These are phyloP conservation scores for Ommatoiulus sabulosus DNA, from an alignment of 2,888 invertebrate species.

Conservation along the genomic window DNA sequence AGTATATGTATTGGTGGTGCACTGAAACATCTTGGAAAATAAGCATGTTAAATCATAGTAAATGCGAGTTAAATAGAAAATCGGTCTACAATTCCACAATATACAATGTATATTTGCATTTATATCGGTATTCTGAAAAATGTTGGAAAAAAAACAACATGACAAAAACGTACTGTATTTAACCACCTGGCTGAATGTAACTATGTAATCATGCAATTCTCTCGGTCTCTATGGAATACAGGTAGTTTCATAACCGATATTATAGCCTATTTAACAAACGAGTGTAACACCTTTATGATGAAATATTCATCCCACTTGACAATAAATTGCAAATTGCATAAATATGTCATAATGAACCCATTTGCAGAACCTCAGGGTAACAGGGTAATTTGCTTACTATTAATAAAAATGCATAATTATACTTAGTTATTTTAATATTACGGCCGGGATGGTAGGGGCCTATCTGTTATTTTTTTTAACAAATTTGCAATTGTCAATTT, in stretches of 20 bases:
- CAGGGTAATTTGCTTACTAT: not conserved
- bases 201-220: not conserved
- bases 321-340: slow-evolving; percentile 13
- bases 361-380: not conserved
- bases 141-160: not conserved
- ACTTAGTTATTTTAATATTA: no score
- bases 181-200: not conserved
- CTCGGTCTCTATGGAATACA: not conserved
- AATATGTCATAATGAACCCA: slow-evolving; percentile 1
- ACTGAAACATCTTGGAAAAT: no score
- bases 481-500: no score
- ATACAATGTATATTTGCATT: not conserved
- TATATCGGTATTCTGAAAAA: not conserved
- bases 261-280: slow-evolving; percentile 21
- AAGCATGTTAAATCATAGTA: no score
- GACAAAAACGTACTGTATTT: no score
- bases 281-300: slow-evolving; percentile 4
- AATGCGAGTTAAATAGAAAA: no score
- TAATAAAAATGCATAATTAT: no score
- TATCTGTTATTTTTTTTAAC: no score
- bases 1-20: no score
- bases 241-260: slow-evolving; percentile 5
- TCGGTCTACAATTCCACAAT: not conserved
- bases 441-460: no score
- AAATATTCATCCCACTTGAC: slow-evolving; percentile 24